phyloP scores from a whole-genome alignment of 2,113 vertebrate genomes.

The Pseudonaja textilis region DNA sequence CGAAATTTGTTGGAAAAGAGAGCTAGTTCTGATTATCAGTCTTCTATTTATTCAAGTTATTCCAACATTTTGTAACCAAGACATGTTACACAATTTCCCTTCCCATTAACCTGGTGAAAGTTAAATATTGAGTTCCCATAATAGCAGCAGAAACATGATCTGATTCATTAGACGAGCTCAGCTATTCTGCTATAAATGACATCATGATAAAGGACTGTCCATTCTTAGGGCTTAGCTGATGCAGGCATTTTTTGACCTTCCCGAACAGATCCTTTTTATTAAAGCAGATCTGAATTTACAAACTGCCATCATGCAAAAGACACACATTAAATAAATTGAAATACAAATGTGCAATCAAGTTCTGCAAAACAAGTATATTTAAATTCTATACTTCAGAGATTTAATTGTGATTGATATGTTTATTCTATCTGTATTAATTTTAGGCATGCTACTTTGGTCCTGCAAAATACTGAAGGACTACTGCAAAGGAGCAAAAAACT shows the following conservation, averaged over 20 bases:
- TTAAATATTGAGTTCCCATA: background rate
- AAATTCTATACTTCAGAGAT: background rate
- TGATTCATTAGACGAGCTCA: slow-evolving; percentile 1
- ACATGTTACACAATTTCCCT: background rate
- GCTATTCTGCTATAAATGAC: slow-evolving; percentile 8
- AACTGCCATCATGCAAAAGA: background rate
- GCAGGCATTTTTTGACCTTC: background rate
- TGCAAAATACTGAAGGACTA: background rate
- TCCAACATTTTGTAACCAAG: background rate
- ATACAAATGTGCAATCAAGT: background rate
- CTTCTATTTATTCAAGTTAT: background rate
- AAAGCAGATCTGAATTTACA: background rate
- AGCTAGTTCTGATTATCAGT: background rate
- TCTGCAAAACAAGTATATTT: background rate
- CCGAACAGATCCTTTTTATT: background rate
- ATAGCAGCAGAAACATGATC: slow-evolving; percentile 15
- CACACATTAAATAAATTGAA: background rate
- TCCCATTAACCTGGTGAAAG: background rate
- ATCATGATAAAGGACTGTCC: slow-evolving; percentile 14
- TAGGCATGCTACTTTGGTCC: background rate
- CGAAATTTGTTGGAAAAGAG: background rate
- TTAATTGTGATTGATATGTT: background rate
- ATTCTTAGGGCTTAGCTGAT: slow-evolving; percentile 1
- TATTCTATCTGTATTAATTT: background rate
- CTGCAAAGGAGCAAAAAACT: background rate